phyloP scores from a whole-genome alignment of 2,113 vertebrate genomes.

The Triplophysa rosa region DNA sequence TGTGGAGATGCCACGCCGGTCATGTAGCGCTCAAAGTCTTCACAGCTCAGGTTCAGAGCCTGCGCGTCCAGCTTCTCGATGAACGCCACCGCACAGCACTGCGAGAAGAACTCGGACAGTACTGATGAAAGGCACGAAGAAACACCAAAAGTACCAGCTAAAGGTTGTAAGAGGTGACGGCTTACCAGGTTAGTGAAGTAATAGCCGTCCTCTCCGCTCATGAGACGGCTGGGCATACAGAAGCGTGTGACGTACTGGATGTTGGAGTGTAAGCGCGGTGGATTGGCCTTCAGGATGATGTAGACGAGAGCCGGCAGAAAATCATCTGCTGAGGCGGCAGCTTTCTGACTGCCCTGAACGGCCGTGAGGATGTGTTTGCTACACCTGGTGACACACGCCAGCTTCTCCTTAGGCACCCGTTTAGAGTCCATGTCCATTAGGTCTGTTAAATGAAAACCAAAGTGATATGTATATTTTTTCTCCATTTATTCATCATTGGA shows the following conservation, averaged over 20 bases:
- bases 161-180: not conserved
- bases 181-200: constrained; percentile 97
- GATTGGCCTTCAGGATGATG: constrained; percentile 93
- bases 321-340: constrained; percentile 94
- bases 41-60: constrained; percentile 89
- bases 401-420: constrained; percentile 89
- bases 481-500: too few species aligned
- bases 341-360: constrained; percentile 88
- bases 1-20: constrained; percentile 84
- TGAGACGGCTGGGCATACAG: constrained; percentile 91
- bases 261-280: constrained; percentile 94
- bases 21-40: constrained; percentile 96
- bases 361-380: constrained; percentile 96
- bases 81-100: constrained; percentile 97
- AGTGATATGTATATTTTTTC: not conserved
- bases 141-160: too few species aligned
- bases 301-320: constrained; percentile 95
- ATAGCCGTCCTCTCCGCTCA: constrained; percentile 97
- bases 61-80: constrained; percentile 96
- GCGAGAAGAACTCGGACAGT: constrained; percentile 6
- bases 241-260: constrained; percentile 97
- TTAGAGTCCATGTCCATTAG: constrained; percentile 96
- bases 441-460: constrained; percentile 68
- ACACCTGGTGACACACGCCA: constrained; percentile 89
- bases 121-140: too few species aligned